These are phyloP conservation scores for Drosophila diplacantha DNA, from an alignment of 2,888 invertebrate genomes.

Conservation along the genomic window DNA sequence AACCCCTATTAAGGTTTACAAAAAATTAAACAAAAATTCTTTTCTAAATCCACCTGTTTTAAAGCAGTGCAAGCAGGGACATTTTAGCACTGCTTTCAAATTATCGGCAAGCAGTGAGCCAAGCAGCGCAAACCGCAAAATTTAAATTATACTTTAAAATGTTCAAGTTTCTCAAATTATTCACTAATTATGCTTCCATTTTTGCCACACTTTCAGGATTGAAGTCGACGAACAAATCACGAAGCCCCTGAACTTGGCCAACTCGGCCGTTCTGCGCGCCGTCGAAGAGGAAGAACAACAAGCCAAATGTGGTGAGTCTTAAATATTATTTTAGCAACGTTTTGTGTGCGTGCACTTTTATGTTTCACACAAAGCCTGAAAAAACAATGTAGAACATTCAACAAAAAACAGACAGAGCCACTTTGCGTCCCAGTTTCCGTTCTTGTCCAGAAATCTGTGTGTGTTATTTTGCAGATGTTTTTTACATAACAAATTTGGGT, in stretches of 20 bases:
- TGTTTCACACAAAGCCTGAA: slow-evolving; percentile 27
- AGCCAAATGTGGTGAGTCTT: slow-evolving; percentile 82
- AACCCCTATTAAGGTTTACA: neutral
- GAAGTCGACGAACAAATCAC: slow-evolving; percentile 84
- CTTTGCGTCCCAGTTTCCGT: slow-evolving; percentile 23
- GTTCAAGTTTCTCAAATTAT: too few relatives aligned
- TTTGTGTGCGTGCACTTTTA: slow-evolving; percentile 19
- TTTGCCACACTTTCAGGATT: slow-evolving; percentile 80
- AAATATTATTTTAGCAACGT: slow-evolving; percentile 55
- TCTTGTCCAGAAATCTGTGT: slow-evolving; percentile 5
- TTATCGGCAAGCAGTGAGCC: neutral
- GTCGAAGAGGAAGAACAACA: slow-evolving; percentile 88
- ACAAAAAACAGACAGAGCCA: slow-evolving; percentile 37
- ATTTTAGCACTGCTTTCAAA: neutral
- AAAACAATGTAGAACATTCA: slow-evolving; percentile 46
- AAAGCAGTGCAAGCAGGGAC: slow-evolving; percentile 5
- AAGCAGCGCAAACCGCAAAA: slow-evolving; percentile 37
- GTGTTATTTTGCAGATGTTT: slow-evolving; percentile 4
- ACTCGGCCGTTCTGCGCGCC: slow-evolving; percentile 90
- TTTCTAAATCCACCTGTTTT: neutral
- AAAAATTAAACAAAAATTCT: neutral
- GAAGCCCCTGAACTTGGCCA: slow-evolving; percentile 89
- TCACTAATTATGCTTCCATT: neutral
- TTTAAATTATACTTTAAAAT: neutral
- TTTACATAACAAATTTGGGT: slow-evolving; percentile 1